phyloP scores from a whole-genome alignment of 2,888 invertebrate genomes.

The Drosophila tanythrix region DNA sequence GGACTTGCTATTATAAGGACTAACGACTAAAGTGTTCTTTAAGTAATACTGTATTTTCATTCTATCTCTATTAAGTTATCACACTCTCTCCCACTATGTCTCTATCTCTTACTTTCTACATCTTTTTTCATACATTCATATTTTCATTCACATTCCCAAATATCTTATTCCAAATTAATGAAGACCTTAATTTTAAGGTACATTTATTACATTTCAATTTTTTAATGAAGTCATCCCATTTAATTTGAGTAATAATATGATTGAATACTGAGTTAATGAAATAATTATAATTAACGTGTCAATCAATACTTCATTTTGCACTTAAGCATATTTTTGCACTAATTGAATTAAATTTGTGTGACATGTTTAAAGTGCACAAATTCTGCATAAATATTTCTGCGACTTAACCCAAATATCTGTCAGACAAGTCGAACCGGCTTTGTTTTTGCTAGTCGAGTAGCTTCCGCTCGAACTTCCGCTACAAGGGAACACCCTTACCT shows the following conservation, averaged over 20 bases:
- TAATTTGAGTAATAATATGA: not conserved
- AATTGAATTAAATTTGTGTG: not conserved
- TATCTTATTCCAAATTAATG: not conserved
- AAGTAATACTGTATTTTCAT: not conserved
- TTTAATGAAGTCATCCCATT: not conserved
- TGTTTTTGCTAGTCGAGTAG: constrained; percentile 45
- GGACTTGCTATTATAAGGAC: not conserved
- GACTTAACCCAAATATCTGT: constrained; percentile 17
- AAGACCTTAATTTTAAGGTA: accelerated
- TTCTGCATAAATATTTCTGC: constrained; percentile 6
- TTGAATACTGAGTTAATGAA: not conserved
- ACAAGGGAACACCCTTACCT: constrained; percentile 2
- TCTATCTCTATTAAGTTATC: not conserved
- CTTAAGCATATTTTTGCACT: not conserved
- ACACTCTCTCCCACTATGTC: not conserved
- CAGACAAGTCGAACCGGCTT: constrained; percentile 13
- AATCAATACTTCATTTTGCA: not conserved
- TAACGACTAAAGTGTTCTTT: not conserved
- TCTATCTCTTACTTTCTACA: not conserved
- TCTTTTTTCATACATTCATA: not conserved
- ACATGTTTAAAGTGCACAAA: not conserved
- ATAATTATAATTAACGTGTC: not conserved
- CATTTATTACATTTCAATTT: not conserved
- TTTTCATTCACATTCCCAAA: not conserved
- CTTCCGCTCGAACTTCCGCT: constrained; percentile 69